Base-by-base conservation (phyloP, 1,140 invertebrate genomes). In the Temnothorax longispinosus region DNA sequence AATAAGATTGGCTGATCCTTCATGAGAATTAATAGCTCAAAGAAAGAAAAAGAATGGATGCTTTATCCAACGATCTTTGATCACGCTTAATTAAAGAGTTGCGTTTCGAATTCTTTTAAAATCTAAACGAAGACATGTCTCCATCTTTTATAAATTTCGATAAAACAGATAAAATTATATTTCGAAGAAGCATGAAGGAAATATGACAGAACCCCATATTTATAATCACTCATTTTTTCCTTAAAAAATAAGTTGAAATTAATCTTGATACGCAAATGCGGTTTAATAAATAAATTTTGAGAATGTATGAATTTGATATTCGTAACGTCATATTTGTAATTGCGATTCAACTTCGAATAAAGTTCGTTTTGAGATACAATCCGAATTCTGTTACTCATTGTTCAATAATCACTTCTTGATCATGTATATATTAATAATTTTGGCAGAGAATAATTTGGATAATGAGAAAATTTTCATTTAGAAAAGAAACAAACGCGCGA, bases 1-100 rank as follows among this genome's bases (percentile, higher is more conserved):
- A 75, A 75, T 75, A 84, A 74, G 52, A 81, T 81, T 58, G 38
- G 27, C 5, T 11, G 11, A 65, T 56, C n/a, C 1, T 27, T 72
- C 18, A 32, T 27, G 27, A 74, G 27, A n/a, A 84, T 58, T 38
- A 13, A 56, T 71, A 81, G 38, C 1, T 60, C 8, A 27, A 44
- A 56, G 21, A 54, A 32, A 10, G 3, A 58, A 47, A 32, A 54
- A 32, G 38, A 58, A 21, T 13, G 32, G 8, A 10, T 13, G 27
- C 11, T 54, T 56, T 81, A 81, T 71, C 10, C 10, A 50, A 6
- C 27, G 11, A 18, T 32, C 13, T 56, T 56, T 47, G n/a, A 15
- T 64, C 18, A 21, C 41, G 1, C n/a, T 77, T 41, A 54, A 71
- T 71, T 71, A 56, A 69, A 41, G 41, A 52, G 13, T 21, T 80